Percentiles rank a stretch among this genome's conserved stretches.
Evolutionary conservation across 1,140 invertebrate genomes (phyloP).

Genomic region (Sarcophaga bullata): DNA sequence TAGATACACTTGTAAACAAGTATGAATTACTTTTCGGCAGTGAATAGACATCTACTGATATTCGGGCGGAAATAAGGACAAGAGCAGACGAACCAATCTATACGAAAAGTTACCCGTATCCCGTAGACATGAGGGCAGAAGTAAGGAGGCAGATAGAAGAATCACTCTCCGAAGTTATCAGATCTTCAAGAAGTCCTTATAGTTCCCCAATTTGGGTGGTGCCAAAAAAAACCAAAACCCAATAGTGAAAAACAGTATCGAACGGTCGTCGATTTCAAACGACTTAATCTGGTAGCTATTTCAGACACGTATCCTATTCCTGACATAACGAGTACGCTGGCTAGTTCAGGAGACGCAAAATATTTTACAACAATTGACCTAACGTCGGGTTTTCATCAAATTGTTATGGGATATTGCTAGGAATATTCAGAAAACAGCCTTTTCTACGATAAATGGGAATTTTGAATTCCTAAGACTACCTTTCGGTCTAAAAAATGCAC

Average conservation of each 20-base stretch:
- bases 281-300: background rate
- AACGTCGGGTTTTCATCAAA: constrained; percentile 67
- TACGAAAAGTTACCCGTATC: constrained; percentile 36
- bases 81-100: constrained; percentile 41
- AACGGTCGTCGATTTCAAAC: background rate
- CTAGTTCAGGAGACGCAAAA: constrained; percentile 60
- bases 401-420: too few relatives aligned
- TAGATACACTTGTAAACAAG: too few relatives aligned
- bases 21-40: too few relatives aligned
- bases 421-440: constrained; percentile 44
- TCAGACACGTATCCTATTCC: background rate
- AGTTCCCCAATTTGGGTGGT: too few relatives aligned
- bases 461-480: constrained; percentile 50
- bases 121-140: background rate
- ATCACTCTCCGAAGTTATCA: constrained; percentile 25
- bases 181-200: background rate
- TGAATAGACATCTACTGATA: too few relatives aligned
- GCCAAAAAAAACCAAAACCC: too few relatives aligned
- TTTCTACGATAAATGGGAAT: background rate
- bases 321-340: constrained; percentile 52
- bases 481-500: constrained; percentile 59
- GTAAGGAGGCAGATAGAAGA: constrained; percentile 28
- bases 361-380: constrained; percentile 66
- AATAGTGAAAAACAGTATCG: too few relatives aligned
- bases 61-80: too few relatives aligned